Evolutionary conservation across 2,113 vertebrate species (phyloP).

Genomic region (Pampusana beccarii): DNA sequence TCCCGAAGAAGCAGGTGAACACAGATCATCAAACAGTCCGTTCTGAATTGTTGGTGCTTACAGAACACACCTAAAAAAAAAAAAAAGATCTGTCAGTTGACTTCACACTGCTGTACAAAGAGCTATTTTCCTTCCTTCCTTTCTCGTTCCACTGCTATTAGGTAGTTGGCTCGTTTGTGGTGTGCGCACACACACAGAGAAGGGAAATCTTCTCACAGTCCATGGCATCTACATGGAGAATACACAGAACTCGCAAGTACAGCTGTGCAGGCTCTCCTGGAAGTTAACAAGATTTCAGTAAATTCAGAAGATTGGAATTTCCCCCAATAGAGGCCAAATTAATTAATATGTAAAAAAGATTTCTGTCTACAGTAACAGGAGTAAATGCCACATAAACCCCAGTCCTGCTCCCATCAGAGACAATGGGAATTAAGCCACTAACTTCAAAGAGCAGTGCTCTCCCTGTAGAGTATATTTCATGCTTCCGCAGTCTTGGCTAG

Average conservation of each 20-base stretch:
- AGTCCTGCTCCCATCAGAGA: slow-evolving; percentile 53
- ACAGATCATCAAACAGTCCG: not conserved
- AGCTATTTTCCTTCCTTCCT: not conserved
- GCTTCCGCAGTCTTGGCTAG: slow-evolving; percentile 62
- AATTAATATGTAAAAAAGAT: slow-evolving; percentile 31
- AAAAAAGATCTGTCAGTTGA: not conserved
- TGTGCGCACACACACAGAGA: not conserved
- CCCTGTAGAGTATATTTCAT: slow-evolving; percentile 63
- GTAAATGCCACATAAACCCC: slow-evolving; percentile 32
- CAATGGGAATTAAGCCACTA: slow-evolving; percentile 61
- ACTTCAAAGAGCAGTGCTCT: slow-evolving; percentile 53
- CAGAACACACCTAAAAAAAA: not conserved
- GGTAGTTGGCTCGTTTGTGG: not conserved
- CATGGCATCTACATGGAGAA: not conserved
- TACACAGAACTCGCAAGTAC: not conserved
- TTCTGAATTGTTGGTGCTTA: not conserved
- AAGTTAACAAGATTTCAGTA: not conserved
- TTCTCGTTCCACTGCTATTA: not conserved
- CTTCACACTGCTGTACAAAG: not conserved
- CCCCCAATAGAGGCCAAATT: not conserved
- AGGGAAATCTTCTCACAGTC: not conserved
- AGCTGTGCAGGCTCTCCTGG: not conserved
- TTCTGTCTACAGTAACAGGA: slow-evolving; percentile 19
- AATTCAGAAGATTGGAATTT: slow-evolving; percentile 3
- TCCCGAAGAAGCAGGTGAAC: not conserved